phyloP scores from a whole-genome alignment of 2,113 vertebrate species.

The Emberiza fucata region DNA sequence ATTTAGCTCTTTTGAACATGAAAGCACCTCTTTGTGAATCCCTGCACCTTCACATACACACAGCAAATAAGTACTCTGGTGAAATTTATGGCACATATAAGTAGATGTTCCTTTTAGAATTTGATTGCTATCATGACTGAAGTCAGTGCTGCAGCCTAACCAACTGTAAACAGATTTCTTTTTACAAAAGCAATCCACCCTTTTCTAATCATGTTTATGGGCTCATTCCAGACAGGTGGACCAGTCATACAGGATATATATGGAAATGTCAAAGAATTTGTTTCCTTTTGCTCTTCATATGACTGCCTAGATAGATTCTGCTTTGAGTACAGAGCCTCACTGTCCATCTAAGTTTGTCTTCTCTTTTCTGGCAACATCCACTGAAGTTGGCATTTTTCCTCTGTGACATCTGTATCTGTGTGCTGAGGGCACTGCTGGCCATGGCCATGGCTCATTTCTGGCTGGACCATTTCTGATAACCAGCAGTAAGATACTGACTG shows the following conservation, averaged over 20 bases:
- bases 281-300: background rate
- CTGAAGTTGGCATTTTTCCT: background rate
- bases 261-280: background rate
- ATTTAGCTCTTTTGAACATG: slow-evolving; percentile 12
- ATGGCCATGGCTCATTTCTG: background rate
- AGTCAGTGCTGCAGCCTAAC: background rate
- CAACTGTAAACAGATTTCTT: background rate
- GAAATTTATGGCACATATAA: background rate
- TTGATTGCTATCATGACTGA: background rate
- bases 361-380: background rate
- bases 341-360: background rate
- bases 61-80: background rate
- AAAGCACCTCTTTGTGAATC: background rate
- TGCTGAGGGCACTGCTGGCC: background rate
- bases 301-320: background rate
- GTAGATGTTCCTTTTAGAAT: background rate
- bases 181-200: background rate
- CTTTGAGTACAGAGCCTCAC: background rate
- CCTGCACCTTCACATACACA: background rate
- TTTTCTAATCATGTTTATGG: background rate
- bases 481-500: background rate
- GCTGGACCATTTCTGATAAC: background rate
- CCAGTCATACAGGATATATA: background rate
- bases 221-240: background rate
- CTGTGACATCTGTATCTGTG: background rate